Percentiles rank a stretch among this genome's conserved stretches.
phyloP scores from a whole-genome alignment of 1,140 invertebrate genomes.

The Choristoneura fumiferana region DNA sequence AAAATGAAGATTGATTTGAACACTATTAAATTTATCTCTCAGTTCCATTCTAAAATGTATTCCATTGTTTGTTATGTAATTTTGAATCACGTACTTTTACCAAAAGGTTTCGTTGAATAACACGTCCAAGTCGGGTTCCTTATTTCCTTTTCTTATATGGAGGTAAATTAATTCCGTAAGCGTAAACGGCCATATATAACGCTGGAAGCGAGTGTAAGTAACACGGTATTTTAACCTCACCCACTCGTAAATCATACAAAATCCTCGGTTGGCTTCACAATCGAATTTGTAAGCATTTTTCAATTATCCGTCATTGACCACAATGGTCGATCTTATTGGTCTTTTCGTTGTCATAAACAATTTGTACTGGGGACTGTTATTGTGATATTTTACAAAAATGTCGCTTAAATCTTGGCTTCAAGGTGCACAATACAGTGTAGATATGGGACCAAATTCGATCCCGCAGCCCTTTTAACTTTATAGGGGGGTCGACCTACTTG shows the following conservation, averaged over 20 bases:
- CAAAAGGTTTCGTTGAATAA: not conserved
- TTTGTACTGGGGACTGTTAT: slow-evolving; percentile 38
- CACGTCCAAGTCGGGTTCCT: slow-evolving; percentile 2
- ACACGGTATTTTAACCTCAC: slow-evolving; percentile 39
- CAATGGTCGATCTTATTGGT: slow-evolving; percentile 56
- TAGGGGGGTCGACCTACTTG: slow-evolving; percentile 45
- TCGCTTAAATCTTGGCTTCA: slow-evolving; percentile 24
- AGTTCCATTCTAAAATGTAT: not conserved
- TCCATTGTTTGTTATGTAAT: too few species aligned
- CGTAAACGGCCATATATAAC: slow-evolving; percentile 27
- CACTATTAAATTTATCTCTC: not conserved
- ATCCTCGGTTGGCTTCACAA: slow-evolving; percentile 54
- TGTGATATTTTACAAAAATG: slow-evolving; percentile 21
- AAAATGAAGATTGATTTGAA: slow-evolving; percentile 3
- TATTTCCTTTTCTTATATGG: slow-evolving; percentile 3
- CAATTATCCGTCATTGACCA: slow-evolving; percentile 70
- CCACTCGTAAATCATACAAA: slow-evolving; percentile 59
- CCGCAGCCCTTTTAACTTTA: slow-evolving; percentile 34
- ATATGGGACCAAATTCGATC: slow-evolving; percentile 28
- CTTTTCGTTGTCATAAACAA: slow-evolving; percentile 57
- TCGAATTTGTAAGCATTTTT: slow-evolving; percentile 67
- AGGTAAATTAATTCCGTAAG: slow-evolving; percentile 12
- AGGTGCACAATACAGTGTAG: slow-evolving; percentile 20
- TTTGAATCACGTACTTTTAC: too few species aligned
- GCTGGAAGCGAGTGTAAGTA: slow-evolving; percentile 27